These are phyloP conservation scores for Busseola fusca DNA, from an alignment of 2,888 invertebrate genomes.

Conservation along the genomic window DNA sequence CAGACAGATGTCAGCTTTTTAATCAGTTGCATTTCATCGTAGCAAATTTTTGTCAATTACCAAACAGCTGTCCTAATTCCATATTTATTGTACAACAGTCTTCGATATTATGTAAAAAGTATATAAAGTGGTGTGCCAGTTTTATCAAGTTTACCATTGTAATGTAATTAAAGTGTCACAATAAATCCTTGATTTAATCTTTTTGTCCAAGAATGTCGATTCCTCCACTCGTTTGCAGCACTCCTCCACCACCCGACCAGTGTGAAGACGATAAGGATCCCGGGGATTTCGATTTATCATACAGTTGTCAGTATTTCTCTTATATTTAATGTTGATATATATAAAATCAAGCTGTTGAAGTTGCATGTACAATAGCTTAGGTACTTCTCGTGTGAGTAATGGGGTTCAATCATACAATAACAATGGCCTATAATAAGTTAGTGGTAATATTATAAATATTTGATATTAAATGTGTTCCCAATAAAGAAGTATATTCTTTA, in stretches of 20 bases:
- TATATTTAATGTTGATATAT: slow-evolving; percentile 1
- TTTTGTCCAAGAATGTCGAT: slow-evolving; percentile 87
- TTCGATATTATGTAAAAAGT: slow-evolving; percentile 51
- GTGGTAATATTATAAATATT: slow-evolving; percentile 9
- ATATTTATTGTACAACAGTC: slow-evolving; percentile 38
- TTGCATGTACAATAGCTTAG: slow-evolving; percentile 9
- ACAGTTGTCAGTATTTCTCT: slow-evolving; percentile 78
- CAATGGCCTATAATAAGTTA: slow-evolving; percentile 21
- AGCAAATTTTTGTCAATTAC: slow-evolving; percentile 80
- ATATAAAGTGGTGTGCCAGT: slow-evolving; percentile 35
- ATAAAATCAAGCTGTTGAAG: slow-evolving; percentile 17
- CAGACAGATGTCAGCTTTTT: slow-evolving; percentile 60
- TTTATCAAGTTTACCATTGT: slow-evolving; percentile 40
- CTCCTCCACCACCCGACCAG: slow-evolving; percentile 91
- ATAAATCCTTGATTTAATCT: slow-evolving; percentile 61
- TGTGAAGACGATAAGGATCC: slow-evolving; percentile 90
- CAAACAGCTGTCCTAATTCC: slow-evolving; percentile 83
- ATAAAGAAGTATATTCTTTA: no score
- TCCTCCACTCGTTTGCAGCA: slow-evolving; percentile 91
- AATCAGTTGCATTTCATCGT: slow-evolving; percentile 67
- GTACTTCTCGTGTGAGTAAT: slow-evolving; percentile 25
- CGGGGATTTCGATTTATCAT: slow-evolving; percentile 84
- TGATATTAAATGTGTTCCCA: no score
- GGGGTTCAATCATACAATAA: slow-evolving; percentile 33
- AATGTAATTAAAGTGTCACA: slow-evolving; percentile 61